phyloP scores from a whole-genome alignment of 2,113 vertebrate species.

The Megaleporinus macrocephalus region DNA sequence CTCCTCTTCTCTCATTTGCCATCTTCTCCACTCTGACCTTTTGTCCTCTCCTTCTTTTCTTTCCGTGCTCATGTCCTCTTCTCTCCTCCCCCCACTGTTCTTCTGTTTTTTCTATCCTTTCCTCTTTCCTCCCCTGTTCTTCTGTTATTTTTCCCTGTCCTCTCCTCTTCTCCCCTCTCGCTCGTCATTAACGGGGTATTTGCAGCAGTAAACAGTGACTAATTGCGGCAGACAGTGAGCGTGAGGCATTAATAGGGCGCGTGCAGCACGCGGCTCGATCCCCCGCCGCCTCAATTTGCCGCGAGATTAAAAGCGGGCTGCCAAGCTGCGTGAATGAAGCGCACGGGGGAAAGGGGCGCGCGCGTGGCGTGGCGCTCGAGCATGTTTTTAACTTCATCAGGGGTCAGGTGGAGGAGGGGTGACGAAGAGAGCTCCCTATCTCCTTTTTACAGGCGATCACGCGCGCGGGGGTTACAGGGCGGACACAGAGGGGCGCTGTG shows the following conservation, averaged over 20 bases:
- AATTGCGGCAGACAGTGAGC: conserved; percentile 91
- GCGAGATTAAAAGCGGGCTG: conserved; percentile 90
- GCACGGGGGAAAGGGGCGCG: conserved; percentile 68
- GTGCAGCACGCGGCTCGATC: conserved; percentile 88
- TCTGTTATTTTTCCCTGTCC: not conserved
- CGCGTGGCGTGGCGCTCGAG: conserved; percentile 36
- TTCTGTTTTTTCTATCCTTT: not conserved
- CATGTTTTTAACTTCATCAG: conserved; percentile 56
- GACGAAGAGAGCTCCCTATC: conserved; percentile 71
- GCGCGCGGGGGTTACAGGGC: conserved; percentile 68
- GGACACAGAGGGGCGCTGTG: not conserved
- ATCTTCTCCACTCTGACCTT: not conserved
- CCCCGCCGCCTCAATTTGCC: conserved; percentile 91
- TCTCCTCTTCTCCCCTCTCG: conserved; percentile 60
- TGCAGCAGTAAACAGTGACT: conserved; percentile 90
- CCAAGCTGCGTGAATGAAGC: conserved; percentile 94
- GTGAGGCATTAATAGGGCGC: conserved; percentile 89
- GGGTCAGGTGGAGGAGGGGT: conserved; percentile 28
- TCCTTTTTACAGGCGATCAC: conserved; percentile 95
- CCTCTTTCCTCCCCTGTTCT: not conserved
- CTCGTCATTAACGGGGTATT: conserved; percentile 89
- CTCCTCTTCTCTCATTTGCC: not conserved
- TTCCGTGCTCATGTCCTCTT: not conserved
- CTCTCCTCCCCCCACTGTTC: not conserved
- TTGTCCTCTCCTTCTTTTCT: not conserved